phyloP scores from a whole-genome alignment of 2,888 invertebrate genomes.

The Nineta flava region DNA sequence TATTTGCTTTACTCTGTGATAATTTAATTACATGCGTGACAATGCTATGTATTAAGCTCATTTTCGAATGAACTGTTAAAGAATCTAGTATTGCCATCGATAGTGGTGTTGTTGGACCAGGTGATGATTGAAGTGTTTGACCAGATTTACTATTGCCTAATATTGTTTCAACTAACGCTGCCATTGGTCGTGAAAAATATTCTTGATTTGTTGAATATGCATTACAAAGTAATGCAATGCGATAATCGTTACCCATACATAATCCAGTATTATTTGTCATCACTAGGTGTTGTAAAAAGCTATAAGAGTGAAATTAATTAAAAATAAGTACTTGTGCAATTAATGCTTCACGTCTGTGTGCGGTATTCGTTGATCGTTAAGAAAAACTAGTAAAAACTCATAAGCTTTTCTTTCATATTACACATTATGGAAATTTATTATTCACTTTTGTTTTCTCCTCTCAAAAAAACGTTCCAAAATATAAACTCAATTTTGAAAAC shows the following conservation, averaged over 20 bases:
- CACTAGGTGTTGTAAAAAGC: slow-evolving; percentile 73
- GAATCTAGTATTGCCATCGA: slow-evolving; percentile 89
- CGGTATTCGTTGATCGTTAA: too few species aligned
- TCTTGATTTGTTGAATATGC: slow-evolving; percentile 91
- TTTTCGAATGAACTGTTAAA: slow-evolving; percentile 88
- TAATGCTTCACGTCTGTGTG: too few species aligned
- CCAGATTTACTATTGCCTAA: slow-evolving; percentile 47
- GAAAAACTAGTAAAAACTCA: too few species aligned
- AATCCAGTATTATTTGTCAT: slow-evolving; percentile 54
- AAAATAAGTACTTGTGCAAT: not conserved
- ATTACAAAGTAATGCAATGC: slow-evolving; percentile 84
- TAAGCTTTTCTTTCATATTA: too few species aligned
- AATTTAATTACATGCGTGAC: slow-evolving; percentile 81
- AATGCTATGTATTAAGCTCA: slow-evolving; percentile 64
- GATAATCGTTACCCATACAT: slow-evolving; percentile 71
- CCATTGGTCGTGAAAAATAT: slow-evolving; percentile 83
- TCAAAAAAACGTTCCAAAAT: too few species aligned
- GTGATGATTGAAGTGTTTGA: slow-evolving; percentile 16
- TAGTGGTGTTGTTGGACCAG: slow-evolving; percentile 61
- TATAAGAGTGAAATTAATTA: slow-evolving; percentile 19
- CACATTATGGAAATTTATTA: too few species aligned
- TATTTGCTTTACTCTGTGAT: slow-evolving; percentile 70
- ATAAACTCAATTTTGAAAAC: too few species aligned
- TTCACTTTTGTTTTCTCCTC: too few species aligned
- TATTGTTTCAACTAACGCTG: slow-evolving; percentile 74